Base-by-base conservation (phyloP, 2,113 vertebrate genomes). In the Riparia riparia region DNA sequence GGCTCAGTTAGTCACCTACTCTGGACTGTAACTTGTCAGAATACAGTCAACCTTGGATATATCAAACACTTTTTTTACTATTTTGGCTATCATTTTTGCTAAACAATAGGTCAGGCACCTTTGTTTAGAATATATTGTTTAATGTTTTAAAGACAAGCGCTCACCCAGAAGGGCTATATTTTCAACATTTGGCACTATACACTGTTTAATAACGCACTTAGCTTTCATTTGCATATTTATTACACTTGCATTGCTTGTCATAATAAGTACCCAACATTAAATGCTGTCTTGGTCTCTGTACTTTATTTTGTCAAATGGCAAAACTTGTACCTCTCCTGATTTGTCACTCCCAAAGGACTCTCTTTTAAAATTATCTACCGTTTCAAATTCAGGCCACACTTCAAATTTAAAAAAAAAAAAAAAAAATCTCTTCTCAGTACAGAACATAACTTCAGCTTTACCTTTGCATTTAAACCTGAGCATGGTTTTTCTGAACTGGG, bases 251-350 rank as follows among this genome's bases (percentile, higher is more conserved):
- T n/a, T 90, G 79, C 72, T 78, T 73, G 42, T 70, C 78, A 65
- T 82, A 22, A 3, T 42, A 85, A 65, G 17, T 19, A 78, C 29
- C 44, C 92, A 83, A 83, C 7, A 37, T 31, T 74, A 79, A 81
- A 92, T 39, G 31, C 57, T 83, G 41, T 53, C 57, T 86, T 51
- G 57, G 64, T 78, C 84, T 82, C 39, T 71, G 51, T 64, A 65
- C 41, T 45, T 84, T 64, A 45, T 90, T 94, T 92, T 66, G 47
- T 73, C 41, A 39, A 58, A 65, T 2, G 31, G 56, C 0, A 2
- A 80, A 94, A 74, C 49, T 73, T 68, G 70, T 70, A 78, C 79
- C 82, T 88, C 60, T 92, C 61, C 56, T 90, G 53, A 90, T 94
- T 79, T 82, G 32, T 18, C n/a, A 89, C 39, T 94, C 90, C 25